Evolutionary conservation across 64 coral and sea anemone genomes (phyloP).

Genomic region (Dendronephthya gigantea): DNA sequence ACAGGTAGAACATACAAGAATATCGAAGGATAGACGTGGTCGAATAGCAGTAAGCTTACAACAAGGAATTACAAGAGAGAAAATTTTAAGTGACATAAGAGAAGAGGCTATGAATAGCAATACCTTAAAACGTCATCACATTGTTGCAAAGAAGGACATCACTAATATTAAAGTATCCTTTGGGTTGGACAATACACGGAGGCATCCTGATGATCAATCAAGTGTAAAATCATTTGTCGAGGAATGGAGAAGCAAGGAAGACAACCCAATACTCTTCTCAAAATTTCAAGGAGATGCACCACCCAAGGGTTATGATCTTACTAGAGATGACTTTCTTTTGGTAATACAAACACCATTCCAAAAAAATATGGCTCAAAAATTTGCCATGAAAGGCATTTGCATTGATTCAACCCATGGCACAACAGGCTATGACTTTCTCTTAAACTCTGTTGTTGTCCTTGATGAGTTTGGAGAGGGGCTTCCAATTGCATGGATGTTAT

Average conservation of each 20-base stretch:
- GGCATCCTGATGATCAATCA: conserved; percentile 30
- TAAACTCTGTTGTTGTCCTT: conserved; percentile 32
- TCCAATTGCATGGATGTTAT: conserved; percentile 44
- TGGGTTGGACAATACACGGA: conserved; percentile 24
- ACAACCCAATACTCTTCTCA: conserved; percentile 43
- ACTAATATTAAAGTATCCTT: conserved; percentile 42
- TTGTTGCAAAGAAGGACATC: conserved; percentile 31
- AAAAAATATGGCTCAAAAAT: conserved; percentile 40
- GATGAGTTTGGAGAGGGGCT: conserved; percentile 51
- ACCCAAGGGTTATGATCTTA: conserved; percentile 2
- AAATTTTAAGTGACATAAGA: conserved; percentile 36
- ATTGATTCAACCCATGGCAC: conserved; percentile 48
- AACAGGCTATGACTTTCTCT: conserved; percentile 47
- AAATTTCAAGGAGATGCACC: conserved; percentile 41
- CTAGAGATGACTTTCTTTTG: conserved; percentile 34
- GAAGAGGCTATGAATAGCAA: conserved; percentile 4
- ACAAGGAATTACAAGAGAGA: conserved; percentile 36
- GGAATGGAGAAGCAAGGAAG: conserved; percentile 28
- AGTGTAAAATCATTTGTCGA: conserved; percentile 42
- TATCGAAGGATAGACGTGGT: conserved; percentile 15
- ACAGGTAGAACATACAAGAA: conserved; percentile 29
- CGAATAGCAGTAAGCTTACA: conserved; percentile 41
- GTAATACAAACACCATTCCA: conserved; percentile 42
- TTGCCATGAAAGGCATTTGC: conserved; percentile 32
- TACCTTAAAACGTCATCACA: conserved; percentile 16